Base-by-base conservation (phyloP, 2,888 invertebrate species). In the Gnatocerus cornutus region DNA sequence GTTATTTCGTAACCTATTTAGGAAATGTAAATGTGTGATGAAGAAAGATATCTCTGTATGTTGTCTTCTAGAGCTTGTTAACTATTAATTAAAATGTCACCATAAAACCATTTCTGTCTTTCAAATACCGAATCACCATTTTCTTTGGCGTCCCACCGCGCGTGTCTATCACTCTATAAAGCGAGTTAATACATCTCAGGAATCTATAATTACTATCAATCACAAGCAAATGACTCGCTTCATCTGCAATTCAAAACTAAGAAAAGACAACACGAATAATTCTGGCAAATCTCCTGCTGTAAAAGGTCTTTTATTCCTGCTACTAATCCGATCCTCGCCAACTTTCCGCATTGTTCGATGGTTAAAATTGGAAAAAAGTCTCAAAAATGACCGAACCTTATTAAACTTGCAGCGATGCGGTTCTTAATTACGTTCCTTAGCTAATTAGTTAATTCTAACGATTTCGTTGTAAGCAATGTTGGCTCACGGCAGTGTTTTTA, bases 401-500 rank as follows among this genome's bases (percentile, higher is more conserved):
- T 33, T 33, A n/a, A 21, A 21, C 21, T 21, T 33, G 9, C n/a
- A 7, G 33, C 33, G 33, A 33, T 33, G 2, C 33, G 9, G 7
- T 21, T 21, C 4, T 21, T 21, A 21, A 21, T 4, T 21, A 21
- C 21, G 21, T 21, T 21, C 21, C 2, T n/a, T 41, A 12, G 12
- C 41, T 13, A 41, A 41, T 41, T 41, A 12, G 41, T 12, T n/a
- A 6, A 41, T 41, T 10, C 41, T 12, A 12, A n/a, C 41, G 10
- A 41, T 10, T n/a, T n/a, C 7, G 37, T 5, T 3, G 33, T 13
- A 41, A 1, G 41, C 6, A 21, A 21, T n/a, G 21, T 41, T 13
- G 12, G 41, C 10, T n/a, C 41, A 13, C 6, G 46, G 45, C 59
- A 6, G 43, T 33, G 45, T 46, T 61, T 41, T 50, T 61, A 61